Conservation (phyloP, 2,888 invertebrate species). For the Formica aserva region DNA sequence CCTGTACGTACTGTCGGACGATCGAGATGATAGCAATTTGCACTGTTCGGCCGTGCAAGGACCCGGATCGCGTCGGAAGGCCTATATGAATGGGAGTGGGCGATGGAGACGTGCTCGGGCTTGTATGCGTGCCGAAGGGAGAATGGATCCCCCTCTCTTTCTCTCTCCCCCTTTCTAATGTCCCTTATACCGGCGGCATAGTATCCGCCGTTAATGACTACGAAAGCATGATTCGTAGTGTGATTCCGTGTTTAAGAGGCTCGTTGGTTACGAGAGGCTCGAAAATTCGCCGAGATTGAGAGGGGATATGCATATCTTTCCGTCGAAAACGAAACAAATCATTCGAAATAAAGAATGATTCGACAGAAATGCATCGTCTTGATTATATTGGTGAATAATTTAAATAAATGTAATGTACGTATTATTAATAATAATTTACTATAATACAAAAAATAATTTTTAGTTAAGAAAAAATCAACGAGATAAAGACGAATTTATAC, state of each 20-base stretch:
- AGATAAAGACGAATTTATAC: background rate
- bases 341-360: background rate
- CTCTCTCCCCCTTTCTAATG: conserved; percentile 2
- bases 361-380: background rate
- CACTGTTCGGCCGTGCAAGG: conserved; percentile 58
- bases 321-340: background rate
- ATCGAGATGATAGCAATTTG: conserved; percentile 78
- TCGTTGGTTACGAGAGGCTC: conserved; percentile 18
- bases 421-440: background rate
- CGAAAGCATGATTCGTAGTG: conserved; percentile 29
- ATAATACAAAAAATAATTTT: background rate
- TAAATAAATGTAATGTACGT: background rate
- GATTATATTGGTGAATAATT: background rate
- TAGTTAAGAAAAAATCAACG: background rate
- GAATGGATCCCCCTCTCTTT: conserved; percentile 13
- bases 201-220: conserved; percentile 34
- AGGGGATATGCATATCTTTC: background rate
- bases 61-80: conserved; percentile 59
- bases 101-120: conserved; percentile 14
- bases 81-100: conserved; percentile 45
- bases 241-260: conserved; percentile 33
- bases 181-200: conserved; percentile 21
- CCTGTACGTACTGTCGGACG: conserved; percentile 65
- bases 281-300: background rate
- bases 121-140: conserved; percentile 43